These are phyloP conservation scores for Cromileptes altivelis DNA, from an alignment of 2,113 vertebrate genomes.

Conservation along the genomic window DNA sequence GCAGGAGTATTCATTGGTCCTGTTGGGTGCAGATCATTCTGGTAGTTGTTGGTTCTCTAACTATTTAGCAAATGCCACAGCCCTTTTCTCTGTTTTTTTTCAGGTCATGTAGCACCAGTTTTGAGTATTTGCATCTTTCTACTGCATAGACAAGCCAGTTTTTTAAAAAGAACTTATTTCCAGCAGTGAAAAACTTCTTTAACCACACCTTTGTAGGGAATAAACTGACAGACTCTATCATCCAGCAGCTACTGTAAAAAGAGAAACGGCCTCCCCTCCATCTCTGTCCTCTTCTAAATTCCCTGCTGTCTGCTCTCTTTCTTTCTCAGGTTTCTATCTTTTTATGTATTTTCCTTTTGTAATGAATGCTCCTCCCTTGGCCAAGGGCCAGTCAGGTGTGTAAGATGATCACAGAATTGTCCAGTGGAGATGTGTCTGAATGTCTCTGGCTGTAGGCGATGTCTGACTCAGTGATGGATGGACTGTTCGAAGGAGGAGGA, in stretches of 20 bases:
- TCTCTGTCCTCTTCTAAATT: slow-evolving; percentile 27
- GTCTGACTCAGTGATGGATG: slow-evolving; percentile 67
- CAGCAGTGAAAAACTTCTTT: too few relatives aligned
- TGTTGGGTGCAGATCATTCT: too few relatives aligned
- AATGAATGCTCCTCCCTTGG: slow-evolving; percentile 65
- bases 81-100: too few relatives aligned
- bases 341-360: slow-evolving; percentile 67
- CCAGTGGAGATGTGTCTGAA: slow-evolving; percentile 68
- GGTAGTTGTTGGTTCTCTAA: too few relatives aligned
- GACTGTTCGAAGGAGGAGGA: slow-evolving; percentile 55
- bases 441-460: slow-evolving; percentile 67
- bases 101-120: too few relatives aligned
- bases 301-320: slow-evolving; percentile 28
- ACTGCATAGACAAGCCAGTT: too few relatives aligned
- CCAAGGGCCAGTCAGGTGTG: slow-evolving; percentile 65
- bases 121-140: too few relatives aligned
- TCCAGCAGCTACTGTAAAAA: background rate
- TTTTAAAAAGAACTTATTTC: too few relatives aligned
- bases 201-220: background rate
- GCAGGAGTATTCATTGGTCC: too few relatives aligned
- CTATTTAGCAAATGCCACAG: too few relatives aligned
- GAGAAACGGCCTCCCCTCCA: slow-evolving; percentile 29
- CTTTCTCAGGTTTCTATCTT: slow-evolving; percentile 68
- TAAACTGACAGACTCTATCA: slow-evolving; percentile 1
- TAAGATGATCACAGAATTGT: slow-evolving; percentile 76